Evolutionary conservation across 1,140 invertebrate species (phyloP).

Genomic region (Bombus pascuorum): DNA sequence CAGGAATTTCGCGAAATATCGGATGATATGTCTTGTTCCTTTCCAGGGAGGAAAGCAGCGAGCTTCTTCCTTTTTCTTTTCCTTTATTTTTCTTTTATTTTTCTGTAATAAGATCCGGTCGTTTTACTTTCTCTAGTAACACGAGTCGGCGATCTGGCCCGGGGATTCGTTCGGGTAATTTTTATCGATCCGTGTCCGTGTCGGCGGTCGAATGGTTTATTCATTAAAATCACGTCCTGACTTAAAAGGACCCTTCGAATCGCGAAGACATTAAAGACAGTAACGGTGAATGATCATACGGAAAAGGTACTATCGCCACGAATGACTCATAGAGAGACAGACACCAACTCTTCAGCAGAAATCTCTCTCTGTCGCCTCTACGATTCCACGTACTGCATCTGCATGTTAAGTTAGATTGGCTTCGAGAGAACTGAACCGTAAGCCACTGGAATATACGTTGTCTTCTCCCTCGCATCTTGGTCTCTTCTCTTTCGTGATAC

Average conservation of each 20-base stretch:
- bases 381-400: conserved; percentile 73
- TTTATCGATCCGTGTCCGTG: conserved; percentile 15
- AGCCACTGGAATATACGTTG: conserved; percentile 63
- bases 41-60: neutral
- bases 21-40: conserved; percentile 7
- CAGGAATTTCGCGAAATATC: conserved; percentile 39
- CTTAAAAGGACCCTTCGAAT: conserved; percentile 21
- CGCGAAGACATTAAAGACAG: conserved; percentile 11
- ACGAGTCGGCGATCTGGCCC: neutral
- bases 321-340: conserved; percentile 51
- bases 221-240: conserved; percentile 33
- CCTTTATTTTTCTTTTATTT: too few relatives aligned
- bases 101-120: neutral
- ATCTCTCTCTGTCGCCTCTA: conserved; percentile 36
- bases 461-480: conserved; percentile 44
- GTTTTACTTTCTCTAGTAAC: neutral
- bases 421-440: conserved; percentile 71
- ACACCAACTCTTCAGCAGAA: neutral
- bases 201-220: conserved; percentile 20
- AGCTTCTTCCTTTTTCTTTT: neutral
- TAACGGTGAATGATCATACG: conserved; percentile 44
- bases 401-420: conserved; percentile 74
- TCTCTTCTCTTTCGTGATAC: conserved; percentile 23
- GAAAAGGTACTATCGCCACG: conserved; percentile 49
- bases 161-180: neutral